Conservation (phyloP, 2,797 vertebrate genomes). For the Crocidura indochinensis region DNA sequence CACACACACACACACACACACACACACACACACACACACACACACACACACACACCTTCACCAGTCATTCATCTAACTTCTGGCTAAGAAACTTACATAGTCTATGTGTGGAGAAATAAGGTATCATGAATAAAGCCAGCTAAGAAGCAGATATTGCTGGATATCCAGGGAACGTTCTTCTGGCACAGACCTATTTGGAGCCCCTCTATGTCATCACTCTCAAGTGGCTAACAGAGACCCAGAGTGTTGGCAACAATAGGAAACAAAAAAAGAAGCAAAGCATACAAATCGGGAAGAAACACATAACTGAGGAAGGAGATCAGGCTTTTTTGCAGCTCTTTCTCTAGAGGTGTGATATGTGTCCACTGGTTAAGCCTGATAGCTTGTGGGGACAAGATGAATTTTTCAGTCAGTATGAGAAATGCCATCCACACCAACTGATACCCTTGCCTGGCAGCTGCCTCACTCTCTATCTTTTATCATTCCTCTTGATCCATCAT, state of each 20-base stretch:
- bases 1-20: too few species aligned
- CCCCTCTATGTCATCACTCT: not conserved
- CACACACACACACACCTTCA: too few species aligned
- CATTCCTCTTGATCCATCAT: conserved; percentile 72
- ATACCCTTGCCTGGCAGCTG: conserved; percentile 39
- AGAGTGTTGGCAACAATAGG: not conserved
- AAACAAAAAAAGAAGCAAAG: conserved; percentile 1
- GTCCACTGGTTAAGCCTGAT: conserved; percentile 10
- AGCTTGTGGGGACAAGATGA: conserved; percentile 39
- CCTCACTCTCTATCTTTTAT: conserved; percentile 35
- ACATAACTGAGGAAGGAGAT: not conserved
- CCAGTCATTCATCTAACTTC: too few species aligned
- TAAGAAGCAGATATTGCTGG: not conserved
- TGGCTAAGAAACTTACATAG: too few species aligned
- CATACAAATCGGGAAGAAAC: conserved; percentile 1
- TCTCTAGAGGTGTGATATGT: conserved; percentile 3
- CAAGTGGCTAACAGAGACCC: conserved; percentile 16
- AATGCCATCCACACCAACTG: conserved; percentile 43
- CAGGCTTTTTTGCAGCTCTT: not conserved
- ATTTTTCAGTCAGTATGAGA: conserved; percentile 66
- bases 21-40: too few species aligned
- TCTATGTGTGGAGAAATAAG: not conserved
- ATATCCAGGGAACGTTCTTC: not conserved
- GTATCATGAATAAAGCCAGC: not conserved
- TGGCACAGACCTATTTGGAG: not conserved